These are phyloP conservation scores for Cryptus armator DNA, from an alignment of 2,888 invertebrate genomes.

Conservation along the genomic window DNA sequence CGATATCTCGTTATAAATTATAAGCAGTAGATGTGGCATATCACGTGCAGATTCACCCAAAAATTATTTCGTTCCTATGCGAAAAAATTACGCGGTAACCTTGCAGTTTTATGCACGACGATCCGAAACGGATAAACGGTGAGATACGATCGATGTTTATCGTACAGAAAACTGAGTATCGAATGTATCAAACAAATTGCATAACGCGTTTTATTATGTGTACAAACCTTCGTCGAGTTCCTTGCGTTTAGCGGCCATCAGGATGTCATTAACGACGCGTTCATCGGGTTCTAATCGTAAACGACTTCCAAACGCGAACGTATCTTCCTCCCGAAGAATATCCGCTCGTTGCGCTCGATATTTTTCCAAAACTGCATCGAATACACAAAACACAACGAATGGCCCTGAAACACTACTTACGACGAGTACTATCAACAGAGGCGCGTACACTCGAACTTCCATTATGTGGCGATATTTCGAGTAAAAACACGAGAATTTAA, in stretches of 20 bases:
- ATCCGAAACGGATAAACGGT: not conserved
- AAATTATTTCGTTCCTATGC: too few species aligned
- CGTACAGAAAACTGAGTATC: not conserved
- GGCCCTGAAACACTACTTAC: not conserved
- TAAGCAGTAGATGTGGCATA: too few species aligned
- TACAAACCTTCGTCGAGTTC: constrained; percentile 87
- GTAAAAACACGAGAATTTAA: not conserved
- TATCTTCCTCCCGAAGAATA: constrained; percentile 86
- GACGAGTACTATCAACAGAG: not conserved
- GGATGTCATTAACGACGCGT: constrained; percentile 86
- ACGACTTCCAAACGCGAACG: constrained; percentile 85
- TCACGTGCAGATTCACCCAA: too few species aligned
- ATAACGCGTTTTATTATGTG: not conserved
- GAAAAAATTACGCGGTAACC: too few species aligned
- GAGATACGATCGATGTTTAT: not conserved
- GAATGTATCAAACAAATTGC: not conserved
- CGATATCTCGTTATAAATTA: too few species aligned
- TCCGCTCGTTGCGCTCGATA: constrained; percentile 82
- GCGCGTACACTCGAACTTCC: not conserved
- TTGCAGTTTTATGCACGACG: too few species aligned
- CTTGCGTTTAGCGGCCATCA: constrained; percentile 87
- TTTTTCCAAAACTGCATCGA: constrained; percentile 40
- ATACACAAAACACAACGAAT: not conserved
- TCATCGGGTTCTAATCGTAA: constrained; percentile 86
- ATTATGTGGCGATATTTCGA: not conserved